Evolutionary conservation across 2,113 vertebrate species (phyloP).

Genomic region (Camarhynchus parvulus): DNA sequence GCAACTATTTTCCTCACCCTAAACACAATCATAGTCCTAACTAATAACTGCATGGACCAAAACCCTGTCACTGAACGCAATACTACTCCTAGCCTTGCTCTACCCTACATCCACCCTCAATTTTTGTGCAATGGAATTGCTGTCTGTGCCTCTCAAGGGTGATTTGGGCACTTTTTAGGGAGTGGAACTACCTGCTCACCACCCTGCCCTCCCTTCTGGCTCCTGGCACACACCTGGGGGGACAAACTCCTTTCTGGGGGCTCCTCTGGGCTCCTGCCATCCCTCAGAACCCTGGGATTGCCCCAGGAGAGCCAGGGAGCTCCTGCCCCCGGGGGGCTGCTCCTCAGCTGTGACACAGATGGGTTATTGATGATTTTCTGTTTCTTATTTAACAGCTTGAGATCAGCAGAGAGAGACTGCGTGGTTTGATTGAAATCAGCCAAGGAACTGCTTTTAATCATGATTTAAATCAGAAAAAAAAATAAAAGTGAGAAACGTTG

Average conservation of each 20-base stretch:
- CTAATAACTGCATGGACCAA: no score
- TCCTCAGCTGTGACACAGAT: not conserved
- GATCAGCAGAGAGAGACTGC: not conserved
- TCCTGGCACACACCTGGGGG: not conserved
- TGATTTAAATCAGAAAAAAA: not conserved
- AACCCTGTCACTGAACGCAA: no score
- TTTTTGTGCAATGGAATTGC: not conserved
- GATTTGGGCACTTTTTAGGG: not conserved
- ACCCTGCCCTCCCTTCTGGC: rapidly evolving
- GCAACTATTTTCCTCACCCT: no score
- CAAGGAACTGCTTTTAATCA: conserved; percentile 22
- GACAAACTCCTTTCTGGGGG: not conserved
- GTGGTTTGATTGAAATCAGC: conserved; percentile 10
- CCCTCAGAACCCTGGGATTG: not conserved
- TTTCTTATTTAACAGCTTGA: conserved; percentile 16
- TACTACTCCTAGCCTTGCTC: no score
- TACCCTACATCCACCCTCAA: no score
- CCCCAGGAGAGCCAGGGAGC: not conserved
- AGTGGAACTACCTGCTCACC: not conserved
- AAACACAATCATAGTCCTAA: no score
- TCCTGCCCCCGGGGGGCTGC: not conserved
- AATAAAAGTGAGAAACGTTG: not conserved
- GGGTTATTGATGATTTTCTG: conserved; percentile 18
- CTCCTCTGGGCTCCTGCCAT: not conserved
- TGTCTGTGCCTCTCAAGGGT: not conserved